phyloP scores from a whole-genome alignment of 2,888 invertebrate genomes.

The Drosophila sordidula region DNA sequence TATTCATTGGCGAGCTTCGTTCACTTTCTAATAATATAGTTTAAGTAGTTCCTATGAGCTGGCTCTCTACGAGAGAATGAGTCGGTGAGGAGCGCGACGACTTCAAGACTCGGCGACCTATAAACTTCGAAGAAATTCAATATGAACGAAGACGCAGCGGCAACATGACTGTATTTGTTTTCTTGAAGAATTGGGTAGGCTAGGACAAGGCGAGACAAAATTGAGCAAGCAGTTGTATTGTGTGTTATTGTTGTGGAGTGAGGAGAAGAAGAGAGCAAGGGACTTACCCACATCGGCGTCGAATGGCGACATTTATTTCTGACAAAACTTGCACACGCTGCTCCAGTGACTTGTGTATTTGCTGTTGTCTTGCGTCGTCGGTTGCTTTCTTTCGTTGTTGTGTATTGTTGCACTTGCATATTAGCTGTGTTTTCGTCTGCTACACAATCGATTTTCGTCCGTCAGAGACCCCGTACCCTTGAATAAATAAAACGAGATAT shows the following conservation, averaged over 20 bases:
- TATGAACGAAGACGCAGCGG: conserved; percentile 59
- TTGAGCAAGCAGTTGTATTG: conserved; percentile 10
- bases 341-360: conserved; percentile 46
- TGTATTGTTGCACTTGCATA: conserved; percentile 43
- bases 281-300: conserved; percentile 93
- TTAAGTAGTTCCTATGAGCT: too few species aligned
- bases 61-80: too few species aligned
- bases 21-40: too few species aligned
- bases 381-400: conserved; percentile 17
- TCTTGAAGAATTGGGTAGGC: conserved; percentile 20
- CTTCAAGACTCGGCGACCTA: conserved; percentile 70
- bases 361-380: conserved; percentile 37
- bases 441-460: too few species aligned
- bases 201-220: conserved; percentile 40
- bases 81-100: not conserved
- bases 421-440: conserved; percentile 46
- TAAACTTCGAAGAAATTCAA: conserved; percentile 47
- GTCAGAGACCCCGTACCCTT: too few species aligned
- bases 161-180: conserved; percentile 21
- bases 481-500: too few species aligned
- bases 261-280: conserved; percentile 35
- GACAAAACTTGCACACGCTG: conserved; percentile 40
- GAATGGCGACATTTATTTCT: conserved; percentile 90
- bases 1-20: too few species aligned
- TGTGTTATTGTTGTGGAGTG: conserved; percentile 53